Evolutionary conservation across 2,888 invertebrate species (phyloP).

Genomic region (Eupithecia exiguata): DNA sequence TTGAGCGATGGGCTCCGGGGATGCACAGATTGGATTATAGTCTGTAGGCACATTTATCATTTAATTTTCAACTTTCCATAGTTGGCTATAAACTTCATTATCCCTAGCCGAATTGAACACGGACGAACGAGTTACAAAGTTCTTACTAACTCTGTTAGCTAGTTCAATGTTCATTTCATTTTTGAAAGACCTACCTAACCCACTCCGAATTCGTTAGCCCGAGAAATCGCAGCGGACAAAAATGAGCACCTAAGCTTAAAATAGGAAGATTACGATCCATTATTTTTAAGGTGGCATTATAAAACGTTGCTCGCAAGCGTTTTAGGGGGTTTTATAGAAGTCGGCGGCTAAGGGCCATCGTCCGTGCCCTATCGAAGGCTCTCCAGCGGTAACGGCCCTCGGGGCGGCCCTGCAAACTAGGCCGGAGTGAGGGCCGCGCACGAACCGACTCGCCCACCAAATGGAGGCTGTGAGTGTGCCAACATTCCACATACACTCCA

Average conservation of each 20-base stretch:
- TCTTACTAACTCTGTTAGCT: not conserved
- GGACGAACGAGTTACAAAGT: not conserved
- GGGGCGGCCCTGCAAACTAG: constrained; percentile 39
- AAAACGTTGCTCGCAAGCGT: constrained; percentile 4
- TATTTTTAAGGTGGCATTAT: constrained; percentile 12
- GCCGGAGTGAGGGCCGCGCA: constrained; percentile 38
- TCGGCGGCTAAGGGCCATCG: constrained; percentile 35
- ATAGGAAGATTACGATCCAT: not conserved
- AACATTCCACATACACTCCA: not conserved
- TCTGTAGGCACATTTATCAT: constrained; percentile 25
- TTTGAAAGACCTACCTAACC: not conserved
- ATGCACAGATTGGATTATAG: constrained; percentile 27
- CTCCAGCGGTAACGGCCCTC: constrained; percentile 37
- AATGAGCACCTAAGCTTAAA: not conserved
- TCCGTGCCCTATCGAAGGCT: constrained; percentile 47
- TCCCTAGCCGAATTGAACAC: not conserved
- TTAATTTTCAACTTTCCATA: constrained; percentile 17
- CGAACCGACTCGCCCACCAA: not conserved
- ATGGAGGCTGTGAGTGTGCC: not conserved
- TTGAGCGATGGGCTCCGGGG: constrained; percentile 40
- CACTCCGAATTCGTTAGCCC: not conserved
- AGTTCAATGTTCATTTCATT: not conserved
- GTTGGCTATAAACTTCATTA: constrained; percentile 7
- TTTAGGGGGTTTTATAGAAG: constrained; percentile 12
- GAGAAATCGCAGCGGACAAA: not conserved